Percentiles rank a stretch among this genome's conserved stretches.
phyloP scores from a whole-genome alignment of 92 coral and sea anemone species.

The Virgularia gustaviana region DNA sequence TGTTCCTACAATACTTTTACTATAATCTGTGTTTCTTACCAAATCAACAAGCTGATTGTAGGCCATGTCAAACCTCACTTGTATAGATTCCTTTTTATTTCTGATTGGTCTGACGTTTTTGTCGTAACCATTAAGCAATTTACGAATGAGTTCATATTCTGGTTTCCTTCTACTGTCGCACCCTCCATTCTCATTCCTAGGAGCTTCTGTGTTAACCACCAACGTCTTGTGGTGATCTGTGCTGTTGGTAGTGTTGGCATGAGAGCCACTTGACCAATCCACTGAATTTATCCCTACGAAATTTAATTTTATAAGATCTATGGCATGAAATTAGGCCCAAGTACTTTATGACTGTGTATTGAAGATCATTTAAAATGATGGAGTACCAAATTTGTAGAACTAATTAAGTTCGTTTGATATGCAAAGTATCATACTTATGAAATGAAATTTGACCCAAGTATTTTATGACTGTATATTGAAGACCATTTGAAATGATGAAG shows the following conservation, averaged over 20 bases:
- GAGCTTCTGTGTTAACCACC: constrained; percentile 12
- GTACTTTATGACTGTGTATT: too few species aligned
- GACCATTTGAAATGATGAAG: too few species aligned
- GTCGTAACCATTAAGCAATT: constrained; percentile 59
- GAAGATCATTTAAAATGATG: too few species aligned
- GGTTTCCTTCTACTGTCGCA: constrained; percentile 6
- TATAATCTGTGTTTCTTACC: constrained; percentile 43
- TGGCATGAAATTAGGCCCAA: too few species aligned
- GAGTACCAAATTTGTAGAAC: too few species aligned
- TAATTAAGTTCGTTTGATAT: too few species aligned
- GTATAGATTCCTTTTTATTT: constrained; percentile 62
- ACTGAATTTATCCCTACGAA: not conserved
- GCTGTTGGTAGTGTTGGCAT: not conserved
- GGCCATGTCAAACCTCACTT: constrained; percentile 68
- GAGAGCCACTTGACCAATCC: not conserved
- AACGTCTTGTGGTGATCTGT: not conserved
- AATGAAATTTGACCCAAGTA: too few species aligned
- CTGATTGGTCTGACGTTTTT: constrained; percentile 78
- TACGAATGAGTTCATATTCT: constrained; percentile 66
- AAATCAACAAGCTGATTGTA: constrained; percentile 85
- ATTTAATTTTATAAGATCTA: too few species aligned
- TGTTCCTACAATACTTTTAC: too few species aligned
- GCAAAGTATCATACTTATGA: too few species aligned
- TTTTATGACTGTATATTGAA: too few species aligned
- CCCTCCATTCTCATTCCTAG: not conserved